Conservation (phyloP, 2,113 vertebrate species). For the Rhabdornis inornatus region DNA sequence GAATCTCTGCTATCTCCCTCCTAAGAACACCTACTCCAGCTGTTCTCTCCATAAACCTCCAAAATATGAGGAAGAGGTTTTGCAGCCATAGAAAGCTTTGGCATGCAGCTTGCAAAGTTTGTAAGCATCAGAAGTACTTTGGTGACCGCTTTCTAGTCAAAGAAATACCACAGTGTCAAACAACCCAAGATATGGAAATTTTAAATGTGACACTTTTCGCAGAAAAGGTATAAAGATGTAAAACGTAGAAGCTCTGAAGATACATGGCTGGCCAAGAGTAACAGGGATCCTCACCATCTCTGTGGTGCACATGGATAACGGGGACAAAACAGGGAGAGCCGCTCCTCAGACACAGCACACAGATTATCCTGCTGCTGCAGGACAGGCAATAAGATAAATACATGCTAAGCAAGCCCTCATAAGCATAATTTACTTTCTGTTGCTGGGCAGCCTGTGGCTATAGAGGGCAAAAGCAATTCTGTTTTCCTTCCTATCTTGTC, state of each 20-base stretch:
- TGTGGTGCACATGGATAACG: not conserved
- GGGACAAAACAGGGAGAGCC: not conserved
- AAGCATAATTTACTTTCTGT: not conserved
- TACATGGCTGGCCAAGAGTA: not conserved
- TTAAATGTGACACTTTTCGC: not conserved
- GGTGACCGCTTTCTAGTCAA: not conserved
- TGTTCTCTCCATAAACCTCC: not conserved
- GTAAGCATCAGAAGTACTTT: not conserved
- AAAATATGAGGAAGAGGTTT: not conserved
- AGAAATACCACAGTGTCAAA: not conserved
- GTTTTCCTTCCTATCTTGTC: not conserved
- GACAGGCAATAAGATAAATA: not conserved
- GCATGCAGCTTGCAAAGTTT: not conserved
- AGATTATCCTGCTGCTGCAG: not conserved
- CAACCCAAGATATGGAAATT: accelerated
- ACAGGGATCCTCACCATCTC: not conserved
- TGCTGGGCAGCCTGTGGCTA: not conserved
- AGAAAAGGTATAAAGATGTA: not conserved
- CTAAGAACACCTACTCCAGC: not conserved
- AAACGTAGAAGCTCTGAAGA: not conserved
- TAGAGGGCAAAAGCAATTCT: not conserved
- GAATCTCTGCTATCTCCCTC: not conserved
- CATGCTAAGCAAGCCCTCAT: not conserved
- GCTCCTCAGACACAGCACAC: not conserved
- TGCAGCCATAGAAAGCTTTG: not conserved